Conservation (phyloP, 2,113 vertebrate species). For the Pelmatolapia mariae region DNA sequence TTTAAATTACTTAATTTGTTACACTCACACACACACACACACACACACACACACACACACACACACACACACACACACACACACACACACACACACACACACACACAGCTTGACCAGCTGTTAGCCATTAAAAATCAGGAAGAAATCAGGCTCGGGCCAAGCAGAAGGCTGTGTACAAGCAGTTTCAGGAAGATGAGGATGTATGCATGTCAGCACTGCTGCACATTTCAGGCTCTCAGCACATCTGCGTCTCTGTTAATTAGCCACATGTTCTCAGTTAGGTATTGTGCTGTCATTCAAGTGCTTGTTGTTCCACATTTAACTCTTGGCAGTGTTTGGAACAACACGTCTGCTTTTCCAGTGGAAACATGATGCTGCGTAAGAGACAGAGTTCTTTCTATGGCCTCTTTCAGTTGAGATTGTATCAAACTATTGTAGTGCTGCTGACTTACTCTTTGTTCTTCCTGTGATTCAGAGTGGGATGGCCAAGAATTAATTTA, state of each 20-base stretch:
- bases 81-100: not conserved
- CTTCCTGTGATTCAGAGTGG: not conserved
- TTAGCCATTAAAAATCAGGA: not conserved
- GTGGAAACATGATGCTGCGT: not conserved
- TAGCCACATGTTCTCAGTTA: not conserved
- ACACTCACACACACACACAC: not conserved
- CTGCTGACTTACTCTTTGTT: conserved; percentile 31
- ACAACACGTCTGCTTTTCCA: not conserved
- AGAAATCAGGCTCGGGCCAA: not conserved
- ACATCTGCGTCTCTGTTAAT: not conserved
- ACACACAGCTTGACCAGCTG: not conserved
- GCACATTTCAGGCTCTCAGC: not conserved
- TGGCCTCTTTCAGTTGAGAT: not conserved
- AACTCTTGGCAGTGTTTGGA: not conserved
- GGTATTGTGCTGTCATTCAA: not conserved
- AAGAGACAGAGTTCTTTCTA: not conserved
- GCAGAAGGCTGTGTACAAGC: not conserved
- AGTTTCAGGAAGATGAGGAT: not conserved
- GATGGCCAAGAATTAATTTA: conserved; percentile 23
- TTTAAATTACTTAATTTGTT: not conserved
- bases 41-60: not conserved
- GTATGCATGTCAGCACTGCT: not conserved
- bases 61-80: not conserved
- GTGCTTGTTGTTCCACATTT: not conserved
- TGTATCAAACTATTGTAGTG: conserved; percentile 19